phyloP scores from a whole-genome alignment of 2,888 invertebrate species.

The Odontomyia ornata region DNA sequence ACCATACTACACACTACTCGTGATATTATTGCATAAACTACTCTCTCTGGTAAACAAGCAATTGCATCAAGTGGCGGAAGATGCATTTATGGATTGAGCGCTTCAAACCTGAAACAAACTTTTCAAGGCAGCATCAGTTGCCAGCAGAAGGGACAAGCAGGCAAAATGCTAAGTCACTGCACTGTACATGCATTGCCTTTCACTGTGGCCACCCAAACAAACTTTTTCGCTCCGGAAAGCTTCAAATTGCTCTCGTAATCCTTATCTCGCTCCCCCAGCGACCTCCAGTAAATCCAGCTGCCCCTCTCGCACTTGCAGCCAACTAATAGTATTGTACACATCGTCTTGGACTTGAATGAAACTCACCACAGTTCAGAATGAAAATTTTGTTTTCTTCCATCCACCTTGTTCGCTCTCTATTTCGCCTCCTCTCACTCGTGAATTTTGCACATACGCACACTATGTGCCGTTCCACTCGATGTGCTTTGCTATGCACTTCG shows the following conservation, averaged over 20 bases:
- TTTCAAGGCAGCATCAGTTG: background rate
- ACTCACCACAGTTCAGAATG: conserved; percentile 21
- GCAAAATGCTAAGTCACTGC: conserved; percentile 5
- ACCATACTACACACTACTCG: background rate
- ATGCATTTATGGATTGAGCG: conserved; percentile 17
- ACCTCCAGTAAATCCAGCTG: background rate
- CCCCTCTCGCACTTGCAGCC: too few relatives aligned
- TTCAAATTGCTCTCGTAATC: background rate
- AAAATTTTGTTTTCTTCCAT: conserved; percentile 22
- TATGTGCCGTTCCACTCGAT: conserved; percentile 40
- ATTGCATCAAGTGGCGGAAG: background rate
- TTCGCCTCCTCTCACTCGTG: background rate
- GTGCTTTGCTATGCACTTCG: conserved; percentile 20
- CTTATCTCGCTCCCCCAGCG: background rate
- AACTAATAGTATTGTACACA: too few relatives aligned
- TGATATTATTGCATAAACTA: background rate
- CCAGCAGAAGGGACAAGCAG: background rate
- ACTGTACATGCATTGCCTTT: background rate
- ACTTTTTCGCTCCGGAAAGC: background rate
- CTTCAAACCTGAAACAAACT: background rate
- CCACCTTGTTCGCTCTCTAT: conserved; percentile 8
- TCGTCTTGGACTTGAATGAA: conserved; percentile 1
- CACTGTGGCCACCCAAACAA: background rate
- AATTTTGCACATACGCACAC: conserved; percentile 8
- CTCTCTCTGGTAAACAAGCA: background rate